Evolutionary conservation across 2,888 invertebrate species (phyloP), one percentile per base, ranked within the genome.

Genomic region (Sialis lutaria): DNA sequence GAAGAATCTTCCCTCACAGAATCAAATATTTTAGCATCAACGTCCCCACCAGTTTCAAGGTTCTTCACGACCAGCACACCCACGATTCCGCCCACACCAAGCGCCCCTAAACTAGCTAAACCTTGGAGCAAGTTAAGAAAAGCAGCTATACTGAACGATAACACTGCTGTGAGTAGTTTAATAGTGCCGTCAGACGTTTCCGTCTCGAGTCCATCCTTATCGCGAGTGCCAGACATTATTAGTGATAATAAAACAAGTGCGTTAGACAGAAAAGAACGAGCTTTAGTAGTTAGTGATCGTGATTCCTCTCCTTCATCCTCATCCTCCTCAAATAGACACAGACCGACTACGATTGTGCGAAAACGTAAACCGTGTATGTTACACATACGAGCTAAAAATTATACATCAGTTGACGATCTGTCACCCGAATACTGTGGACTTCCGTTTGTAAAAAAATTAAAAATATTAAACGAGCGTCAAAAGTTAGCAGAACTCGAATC

Each of bases 401-500:
- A 88, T 64, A 73, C 76, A 51, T 87, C 87, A n/a, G 82, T 88
- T 45, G 86, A 86, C 57, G 89, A 89, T 61, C 64, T 89, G 34
- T 88, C 87, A 6, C 89, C 89, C 0, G 89, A 89, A 61, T 89
- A 88, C 56, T 82, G 83, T 45, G 83, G 86, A 9, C 64, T 89
- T 49, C 88, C 89, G 1, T 89, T 89, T 59, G 88, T 89, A 1
- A 89, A 89, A 64, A 87, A 88, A 56, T 67, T 89, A 44, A 88
- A 89, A 68, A 89, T 90, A 55, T 69, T 89, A 42, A 89, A 89
- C 62, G 89, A 89, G 65, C 73, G 88, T 7, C 88, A 88, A 60
- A 89, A 88, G 65, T 64, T 89, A 51, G 86, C 83, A 33, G 86
- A 86, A 60, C 67, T 89, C 42, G 86, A 88, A 61, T 77, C 74